A percentile compares a stretch with the other conserved stretches of the same genome.
Conservation (phyloP, 2,888 invertebrate species). For the Agrotis ipsilon region DNA sequence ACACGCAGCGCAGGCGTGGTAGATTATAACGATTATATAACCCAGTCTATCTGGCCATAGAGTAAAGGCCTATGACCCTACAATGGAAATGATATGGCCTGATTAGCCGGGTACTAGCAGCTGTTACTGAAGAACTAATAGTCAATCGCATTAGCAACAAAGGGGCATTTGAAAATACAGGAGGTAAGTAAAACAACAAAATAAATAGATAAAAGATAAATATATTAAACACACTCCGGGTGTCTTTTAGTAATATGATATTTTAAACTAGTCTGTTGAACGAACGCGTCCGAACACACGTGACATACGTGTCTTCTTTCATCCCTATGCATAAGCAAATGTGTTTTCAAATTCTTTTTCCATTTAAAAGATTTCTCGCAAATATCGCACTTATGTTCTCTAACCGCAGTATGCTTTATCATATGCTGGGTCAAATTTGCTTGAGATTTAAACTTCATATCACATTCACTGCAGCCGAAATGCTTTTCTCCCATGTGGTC, state of each 20-base stretch:
- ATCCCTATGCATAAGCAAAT: constrained; percentile 73
- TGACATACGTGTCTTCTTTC: constrained; percentile 70
- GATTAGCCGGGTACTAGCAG: too few relatives aligned
- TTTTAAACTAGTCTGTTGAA: constrained; percentile 72
- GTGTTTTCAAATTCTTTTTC: constrained; percentile 60
- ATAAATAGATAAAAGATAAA: neutral
- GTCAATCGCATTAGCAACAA: too few relatives aligned
- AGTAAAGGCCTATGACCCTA: too few relatives aligned
- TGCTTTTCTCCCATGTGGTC: constrained; percentile 75
- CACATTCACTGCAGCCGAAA: constrained; percentile 66
- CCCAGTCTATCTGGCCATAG: too few relatives aligned
- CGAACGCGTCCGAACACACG: constrained; percentile 75
- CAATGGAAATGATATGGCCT: too few relatives aligned
- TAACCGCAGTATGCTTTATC: constrained; percentile 40
- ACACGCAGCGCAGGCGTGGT: too few relatives aligned
- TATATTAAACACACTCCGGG: constrained; percentile 62
- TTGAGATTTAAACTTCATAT: constrained; percentile 61
- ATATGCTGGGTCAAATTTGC: constrained; percentile 59
- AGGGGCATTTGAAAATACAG: too few relatives aligned
- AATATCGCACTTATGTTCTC: constrained; percentile 67
- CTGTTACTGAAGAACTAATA: too few relatives aligned
- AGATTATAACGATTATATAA: too few relatives aligned
- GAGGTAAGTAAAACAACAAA: constrained; percentile 30
- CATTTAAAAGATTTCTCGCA: constrained; percentile 71
- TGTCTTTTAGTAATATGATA: constrained; percentile 73